Evolutionary conservation across 2,113 vertebrate species (phyloP).

Genomic region (Hassar affinis): DNA sequence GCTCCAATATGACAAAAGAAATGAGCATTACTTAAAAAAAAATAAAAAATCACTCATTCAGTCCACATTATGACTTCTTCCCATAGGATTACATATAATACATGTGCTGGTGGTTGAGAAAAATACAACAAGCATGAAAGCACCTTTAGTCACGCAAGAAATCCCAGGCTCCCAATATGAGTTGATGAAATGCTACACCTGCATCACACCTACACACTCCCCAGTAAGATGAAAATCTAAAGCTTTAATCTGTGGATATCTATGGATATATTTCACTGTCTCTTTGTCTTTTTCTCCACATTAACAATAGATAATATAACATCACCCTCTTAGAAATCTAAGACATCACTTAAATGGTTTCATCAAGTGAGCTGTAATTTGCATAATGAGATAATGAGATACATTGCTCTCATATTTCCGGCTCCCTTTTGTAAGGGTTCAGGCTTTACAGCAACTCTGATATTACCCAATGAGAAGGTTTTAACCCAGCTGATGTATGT

Average conservation of each 20-base stretch:
- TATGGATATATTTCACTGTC: conserved; percentile 5
- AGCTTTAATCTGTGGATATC: conserved; percentile 8
- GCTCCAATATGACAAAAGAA: not conserved
- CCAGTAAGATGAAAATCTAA: conserved; percentile 25
- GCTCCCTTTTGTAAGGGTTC: not conserved
- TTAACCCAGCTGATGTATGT: conserved; percentile 6
- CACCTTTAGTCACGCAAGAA: conserved; percentile 37
- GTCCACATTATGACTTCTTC: not conserved
- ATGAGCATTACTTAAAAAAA: conserved; percentile 1
- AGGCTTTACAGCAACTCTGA: not conserved
- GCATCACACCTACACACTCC: conserved; percentile 31
- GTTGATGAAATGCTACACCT: conserved; percentile 36
- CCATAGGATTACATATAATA: not conserved
- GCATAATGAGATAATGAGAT: conserved; percentile 29
- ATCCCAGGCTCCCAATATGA: conserved; percentile 30
- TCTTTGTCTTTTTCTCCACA: not conserved
- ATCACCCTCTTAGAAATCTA: conserved; percentile 24
- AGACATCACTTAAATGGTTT: conserved; percentile 25
- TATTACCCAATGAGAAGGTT: conserved; percentile 24
- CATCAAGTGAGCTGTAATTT: conserved; percentile 40
- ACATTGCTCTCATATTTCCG: not conserved
- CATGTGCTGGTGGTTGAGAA: not conserved
- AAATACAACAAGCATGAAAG: not conserved
- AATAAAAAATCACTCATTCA: not conserved
- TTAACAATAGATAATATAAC: conserved; percentile 31